These are phyloP conservation scores for Sialis lutaria DNA, from an alignment of 2,888 invertebrate species.

Conservation along the genomic window DNA sequence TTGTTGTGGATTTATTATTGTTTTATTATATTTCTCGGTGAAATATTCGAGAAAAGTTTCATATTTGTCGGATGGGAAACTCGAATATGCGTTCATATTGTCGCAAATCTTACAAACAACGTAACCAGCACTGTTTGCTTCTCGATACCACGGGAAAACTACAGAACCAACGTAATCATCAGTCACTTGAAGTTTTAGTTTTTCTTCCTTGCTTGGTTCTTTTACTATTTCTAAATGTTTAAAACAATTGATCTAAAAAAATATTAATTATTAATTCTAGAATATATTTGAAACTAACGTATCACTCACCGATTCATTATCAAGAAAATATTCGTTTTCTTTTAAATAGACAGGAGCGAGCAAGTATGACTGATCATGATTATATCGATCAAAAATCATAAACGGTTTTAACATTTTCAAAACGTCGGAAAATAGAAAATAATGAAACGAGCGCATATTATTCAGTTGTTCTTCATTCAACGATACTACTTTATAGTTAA, in stretches of 20 bases:
- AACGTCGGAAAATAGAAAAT: conserved; percentile 54
- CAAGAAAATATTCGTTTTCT: conserved; percentile 27
- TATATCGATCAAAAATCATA: conserved; percentile 35
- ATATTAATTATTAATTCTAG: too few relatives aligned
- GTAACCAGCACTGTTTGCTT: conserved; percentile 29
- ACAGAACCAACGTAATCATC: conserved; percentile 53
- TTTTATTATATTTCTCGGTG: conserved; percentile 47
- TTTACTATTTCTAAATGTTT: conserved; percentile 21
- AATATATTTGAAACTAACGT: conserved; percentile 18
- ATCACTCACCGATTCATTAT: conserved; percentile 38
- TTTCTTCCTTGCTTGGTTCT: conserved; percentile 29
- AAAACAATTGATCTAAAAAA: too few relatives aligned
- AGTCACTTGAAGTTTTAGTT: conserved; percentile 30
- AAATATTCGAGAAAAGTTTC: conserved; percentile 60
- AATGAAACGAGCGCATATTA: conserved; percentile 45
- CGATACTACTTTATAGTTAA: conserved; percentile 28
- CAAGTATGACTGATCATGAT: conserved; percentile 31
- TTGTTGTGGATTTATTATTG: conserved; percentile 44
- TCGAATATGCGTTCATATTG: conserved; percentile 43
- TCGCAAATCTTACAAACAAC: conserved; percentile 52
- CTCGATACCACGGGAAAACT: conserved; percentile 74
- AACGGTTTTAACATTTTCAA: conserved; percentile 44
- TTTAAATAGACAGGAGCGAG: conserved; percentile 27
- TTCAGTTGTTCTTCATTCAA: conserved; percentile 32
- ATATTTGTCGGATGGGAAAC: conserved; percentile 44